phyloP scores from a whole-genome alignment of 2,113 vertebrate genomes.

The Hepsetus odoe region DNA sequence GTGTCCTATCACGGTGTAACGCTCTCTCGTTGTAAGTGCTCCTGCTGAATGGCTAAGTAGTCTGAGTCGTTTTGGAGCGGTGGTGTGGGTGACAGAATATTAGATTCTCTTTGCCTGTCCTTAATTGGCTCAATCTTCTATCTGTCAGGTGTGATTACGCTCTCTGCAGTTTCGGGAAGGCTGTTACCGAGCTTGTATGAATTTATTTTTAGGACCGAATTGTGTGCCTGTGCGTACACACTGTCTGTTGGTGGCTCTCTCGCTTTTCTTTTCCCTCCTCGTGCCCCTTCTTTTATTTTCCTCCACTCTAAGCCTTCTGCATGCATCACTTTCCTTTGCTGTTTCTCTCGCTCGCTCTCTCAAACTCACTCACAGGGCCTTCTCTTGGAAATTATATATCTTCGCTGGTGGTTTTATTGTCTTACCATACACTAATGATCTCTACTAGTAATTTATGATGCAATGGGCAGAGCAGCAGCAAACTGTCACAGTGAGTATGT shows the following conservation, averaged over 20 bases:
- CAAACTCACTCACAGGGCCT: not conserved
- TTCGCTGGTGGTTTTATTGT: conserved; percentile 51
- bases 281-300: not conserved
- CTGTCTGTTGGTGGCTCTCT: conserved; percentile 56
- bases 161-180: conserved; percentile 55
- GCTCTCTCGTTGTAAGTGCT: conserved; percentile 37
- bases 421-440: conserved; percentile 39
- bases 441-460: conserved; percentile 51
- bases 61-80: conserved; percentile 65
- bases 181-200: conserved; percentile 47
- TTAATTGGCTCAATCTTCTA: conserved; percentile 79
- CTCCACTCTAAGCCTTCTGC: not conserved
- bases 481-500: conserved; percentile 66
- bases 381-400: not conserved
- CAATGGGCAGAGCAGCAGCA: conserved; percentile 45
- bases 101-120: conserved; percentile 68
- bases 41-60: conserved; percentile 59
- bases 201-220: conserved; percentile 64
- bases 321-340: not conserved
- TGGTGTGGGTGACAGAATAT: conserved; percentile 73
- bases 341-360: not conserved
- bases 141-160: conserved; percentile 74
- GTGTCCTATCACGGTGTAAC: not conserved
- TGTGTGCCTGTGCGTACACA: not conserved
- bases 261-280: not conserved